phyloP scores from a whole-genome alignment of 2,888 invertebrate genomes.

The Coleophora flavipennella region DNA sequence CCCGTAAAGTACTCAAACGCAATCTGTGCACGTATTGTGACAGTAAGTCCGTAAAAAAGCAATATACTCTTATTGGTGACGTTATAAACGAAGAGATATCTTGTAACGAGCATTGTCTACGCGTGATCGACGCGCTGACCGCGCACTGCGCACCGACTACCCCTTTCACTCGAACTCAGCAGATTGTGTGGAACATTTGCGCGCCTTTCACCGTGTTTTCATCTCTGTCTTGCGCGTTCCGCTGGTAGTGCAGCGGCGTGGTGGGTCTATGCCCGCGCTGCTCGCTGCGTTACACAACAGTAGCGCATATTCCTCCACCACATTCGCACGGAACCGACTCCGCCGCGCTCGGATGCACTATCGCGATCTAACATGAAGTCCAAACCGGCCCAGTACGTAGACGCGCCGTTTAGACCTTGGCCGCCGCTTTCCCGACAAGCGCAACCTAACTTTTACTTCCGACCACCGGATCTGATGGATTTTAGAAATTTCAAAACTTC shows the following conservation, averaged over 20 bases:
- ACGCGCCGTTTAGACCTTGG: conserved; percentile 75
- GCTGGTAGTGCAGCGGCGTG: conserved; percentile 35
- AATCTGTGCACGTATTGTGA: too few species aligned
- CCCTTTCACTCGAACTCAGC: conserved; percentile 69
- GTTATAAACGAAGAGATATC: conserved; percentile 30
- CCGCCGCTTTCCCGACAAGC: conserved; percentile 74
- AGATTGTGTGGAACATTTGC: conserved; percentile 58
- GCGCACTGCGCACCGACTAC: conserved; percentile 55
- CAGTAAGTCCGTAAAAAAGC: too few species aligned
- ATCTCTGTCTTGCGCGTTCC: conserved; percentile 57
- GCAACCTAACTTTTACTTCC: conserved; percentile 65
- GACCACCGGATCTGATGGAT: conserved; percentile 63
- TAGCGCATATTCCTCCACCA: conserved; percentile 59
- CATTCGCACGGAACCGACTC: conserved; percentile 60
- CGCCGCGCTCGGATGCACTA: conserved; percentile 55
- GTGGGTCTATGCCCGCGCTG: conserved; percentile 44
- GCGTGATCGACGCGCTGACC: conserved; percentile 47
- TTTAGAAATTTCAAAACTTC: conserved; percentile 62
- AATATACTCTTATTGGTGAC: conserved; percentile 20
- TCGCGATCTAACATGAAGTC: conserved; percentile 77
- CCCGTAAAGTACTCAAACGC: too few species aligned
- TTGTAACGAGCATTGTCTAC: conserved; percentile 33
- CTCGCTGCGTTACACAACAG: conserved; percentile 50
- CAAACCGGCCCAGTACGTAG: conserved; percentile 68
- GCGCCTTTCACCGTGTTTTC: conserved; percentile 66